Evolutionary conservation across 2,888 invertebrate genomes (phyloP), one percentile per base, ranked within the genome.

Genomic region (Pollenia angustigena): DNA sequence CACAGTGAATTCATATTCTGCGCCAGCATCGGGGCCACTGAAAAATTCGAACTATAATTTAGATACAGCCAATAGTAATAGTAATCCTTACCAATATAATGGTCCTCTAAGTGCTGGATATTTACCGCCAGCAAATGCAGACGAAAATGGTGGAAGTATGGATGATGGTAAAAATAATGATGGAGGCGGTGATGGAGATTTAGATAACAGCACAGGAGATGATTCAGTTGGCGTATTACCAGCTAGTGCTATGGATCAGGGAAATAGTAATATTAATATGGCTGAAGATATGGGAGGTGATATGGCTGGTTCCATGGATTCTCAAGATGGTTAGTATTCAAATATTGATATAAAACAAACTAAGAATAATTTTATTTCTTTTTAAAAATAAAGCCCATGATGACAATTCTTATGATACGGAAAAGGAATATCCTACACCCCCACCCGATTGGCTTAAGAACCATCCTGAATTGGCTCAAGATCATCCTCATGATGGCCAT

Each of bases 371-470:
- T 64, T 7, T 8, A 44, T 1, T 50, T 50, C 4, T 1, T 1
- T 8, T 48, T 48, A 16, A 4, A 81, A 64, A 72, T 54, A 64
- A 48, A 71, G 42, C 54, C 6, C 71, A 87, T 23, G 88, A 89
- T 76, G 88, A 89, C 58, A 89, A 42, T 76, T 88, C 32, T 9
- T 92, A 93, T 84, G 90, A 92, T 81, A 90, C 91, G 0, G 90
- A 81, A 16, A 92, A 91, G 87, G 93, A 93, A 68, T 92, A 92
- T 85, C 90, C 92, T 1, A 93, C 93, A 54, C 93, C 93, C n/a
- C 93, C 93, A 0, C 93, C 93, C 0, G 91, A 92, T 7, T 93
- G 92, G 90, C 72, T 93, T 7, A 91, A 91, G 46, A 88, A 90
- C 7, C 91, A 92, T 84, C 90, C 91, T 0, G 91, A 92, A 8